Conservation (phyloP, 2,113 vertebrate species). For the Lamprologus ornatipinnis region DNA sequence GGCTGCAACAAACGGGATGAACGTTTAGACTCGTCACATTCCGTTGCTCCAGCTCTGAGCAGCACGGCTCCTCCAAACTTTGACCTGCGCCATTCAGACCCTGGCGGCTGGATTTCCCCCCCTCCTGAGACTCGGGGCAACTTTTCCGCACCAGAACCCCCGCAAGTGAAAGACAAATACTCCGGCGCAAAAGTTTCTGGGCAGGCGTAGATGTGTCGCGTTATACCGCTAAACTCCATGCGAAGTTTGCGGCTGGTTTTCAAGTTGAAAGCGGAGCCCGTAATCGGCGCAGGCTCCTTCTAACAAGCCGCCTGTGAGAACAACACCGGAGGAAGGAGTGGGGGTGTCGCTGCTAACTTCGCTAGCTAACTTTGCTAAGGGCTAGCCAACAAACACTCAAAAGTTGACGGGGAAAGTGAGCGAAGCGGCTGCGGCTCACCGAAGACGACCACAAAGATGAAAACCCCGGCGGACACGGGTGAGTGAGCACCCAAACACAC, state of each 20-base stretch:
- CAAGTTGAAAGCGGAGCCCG: not conserved
- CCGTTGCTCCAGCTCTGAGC: conserved; percentile 33
- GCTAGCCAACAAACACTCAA: conserved; percentile 21
- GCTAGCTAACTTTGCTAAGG: conserved; percentile 28
- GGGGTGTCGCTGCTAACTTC: conserved; percentile 35
- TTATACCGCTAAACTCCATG: not conserved
- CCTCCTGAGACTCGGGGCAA: conserved; percentile 20
- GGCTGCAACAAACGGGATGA: conserved; percentile 23
- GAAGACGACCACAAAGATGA: conserved; percentile 55
- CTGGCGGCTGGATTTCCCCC: conserved; percentile 21
- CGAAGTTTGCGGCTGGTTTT: not conserved
- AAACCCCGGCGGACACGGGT: conserved; percentile 71
- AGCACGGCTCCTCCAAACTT: conserved; percentile 54
- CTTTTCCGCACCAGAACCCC: conserved; percentile 14
- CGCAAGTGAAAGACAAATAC: not conserved
- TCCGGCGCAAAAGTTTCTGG: not conserved
- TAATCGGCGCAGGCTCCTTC: not conserved
- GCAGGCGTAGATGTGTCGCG: not conserved
- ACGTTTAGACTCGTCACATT: conserved; percentile 40
- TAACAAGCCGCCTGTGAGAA: conserved; percentile 25
- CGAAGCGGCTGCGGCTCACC: not conserved
- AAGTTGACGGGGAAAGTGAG: conserved; percentile 46
- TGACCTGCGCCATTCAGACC: conserved; percentile 51
- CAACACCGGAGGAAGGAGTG: conserved; percentile 48
- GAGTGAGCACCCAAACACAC: not conserved